Base-by-base conservation (phyloP, 2,113 vertebrate genomes). In the Thomomys bottae region DNA sequence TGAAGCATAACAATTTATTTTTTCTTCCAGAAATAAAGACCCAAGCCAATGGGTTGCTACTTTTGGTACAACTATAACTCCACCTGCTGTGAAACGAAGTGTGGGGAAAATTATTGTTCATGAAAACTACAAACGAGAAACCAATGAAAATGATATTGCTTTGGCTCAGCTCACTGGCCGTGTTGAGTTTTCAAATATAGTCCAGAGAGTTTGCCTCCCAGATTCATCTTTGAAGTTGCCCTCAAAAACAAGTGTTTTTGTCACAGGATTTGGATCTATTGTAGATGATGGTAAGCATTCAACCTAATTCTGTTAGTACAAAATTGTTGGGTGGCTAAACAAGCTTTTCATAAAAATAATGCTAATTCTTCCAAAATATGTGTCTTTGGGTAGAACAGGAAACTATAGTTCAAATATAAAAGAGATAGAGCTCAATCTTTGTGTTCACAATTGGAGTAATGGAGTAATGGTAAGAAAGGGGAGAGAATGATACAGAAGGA, bases 221-320 rank as follows among this genome's bases (percentile, higher is more conserved):
- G 97, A 98, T 80, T 92, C 96, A 23, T 96, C 96, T 57, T 83
- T 97, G 0, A 0, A 94, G 75, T 96, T 98, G 85, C 96, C 96
- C 78, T 96, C 97, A 2, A 97, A 98, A 2, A 3, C 92, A 68
- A 96, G 96, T 34, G 98, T 98, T 34, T 98, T 97, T 61, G 97
- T 98, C 80, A 98, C 98, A 38, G 98, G 98, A 1, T 98, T 98
- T 96, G 98, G 98, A 90, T 97, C 97, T 88, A 82, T 97, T 88
- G 81, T 90, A 93, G 97, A 97, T 40, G 97, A 98, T 18, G 98
- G 98, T 98, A 88, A 97, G 97, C 95, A 66, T 91, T 59, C 36
- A 57, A 42, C 3, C 10, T 49, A 42, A 77, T 79, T 91, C 83
- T 70, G 54, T 38, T 70, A 30, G 34, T 14, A 75, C 3, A 57